Evolutionary conservation across 2,797 vertebrate species (phyloP), one percentile per base, ranked within the genome.

Genomic region (Eupleurogrammus muticus): DNA sequence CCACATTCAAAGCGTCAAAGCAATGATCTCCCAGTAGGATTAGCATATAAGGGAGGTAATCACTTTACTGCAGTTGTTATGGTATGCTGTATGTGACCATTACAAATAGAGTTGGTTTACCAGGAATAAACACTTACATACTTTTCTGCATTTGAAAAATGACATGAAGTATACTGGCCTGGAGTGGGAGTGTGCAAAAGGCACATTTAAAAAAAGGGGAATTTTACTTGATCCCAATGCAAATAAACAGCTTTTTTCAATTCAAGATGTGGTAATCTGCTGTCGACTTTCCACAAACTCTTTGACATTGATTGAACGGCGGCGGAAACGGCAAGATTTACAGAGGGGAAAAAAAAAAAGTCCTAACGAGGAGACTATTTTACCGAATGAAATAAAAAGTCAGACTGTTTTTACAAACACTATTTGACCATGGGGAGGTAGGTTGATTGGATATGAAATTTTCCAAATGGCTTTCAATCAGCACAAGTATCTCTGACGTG

Each of bases 401-500:
- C 32, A 40, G n/a, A 8, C 6, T 20, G 14, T 35, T 56, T 73
- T 73, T 48, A 60, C 50, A 61, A 60, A 56, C 49, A 24, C n/a
- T 5, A 5, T 53, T 58, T 66, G 81, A 77, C 70, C 48, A 3
- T 13, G 21, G n/a, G 6, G 24, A n/a, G 19, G 51, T 62, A 24
- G 40, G 32, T 53, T 49, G 53, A 44, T n/a, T 51, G 32, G 57
- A 70, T 55, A 21, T 34, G 28, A 68, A 66, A 68, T 60, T 46
- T 10, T 59, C 42, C 32, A 34, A 62, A 70, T 67, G 34, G 46
- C 70, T 68, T 59, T 71, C 40, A 60, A 57, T 72, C 63, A 72
- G 36, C 51, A 21, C 53, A 61, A 61, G 46, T 75, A 60, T 36
- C 44, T 57, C 44, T 52, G 56, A 67, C 66, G 48, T 47, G 52